Evolutionary conservation across 2,113 vertebrate species (phyloP), one percentile per base, ranked within the genome.

Genomic region (Bothrops jararaca): DNA sequence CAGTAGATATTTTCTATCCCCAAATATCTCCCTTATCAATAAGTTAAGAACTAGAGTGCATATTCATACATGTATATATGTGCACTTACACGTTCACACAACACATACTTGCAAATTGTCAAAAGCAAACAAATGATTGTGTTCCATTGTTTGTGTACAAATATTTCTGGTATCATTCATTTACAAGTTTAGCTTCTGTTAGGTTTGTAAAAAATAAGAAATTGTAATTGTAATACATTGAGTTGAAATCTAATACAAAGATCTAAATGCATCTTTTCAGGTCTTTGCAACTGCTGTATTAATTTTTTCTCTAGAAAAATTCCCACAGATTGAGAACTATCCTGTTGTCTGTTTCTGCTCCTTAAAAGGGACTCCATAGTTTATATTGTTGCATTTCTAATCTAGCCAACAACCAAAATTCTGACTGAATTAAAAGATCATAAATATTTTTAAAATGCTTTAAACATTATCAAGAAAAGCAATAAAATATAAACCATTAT

Each of bases 1-100:
- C 86, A 80, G 42, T 34, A 69, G 0, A 1, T 92, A 0, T 3
- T 92, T 80, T 91, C 91, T 42, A 89, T 91, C 86, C 91, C 29
- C 56, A 92, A 94, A 93, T 90, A 91, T 95, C 94, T 88, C 92
- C 60, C 34, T 95, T 90, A 94, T 92, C 74, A 90, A 60, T 45
- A 3, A 86, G 29, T 74, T 90, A 69, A 91, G 56, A 50, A 53
- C 0, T 0, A 50, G 58, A 88, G 64, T 80, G 34, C 34, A 39
- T 39, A 80, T 39, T 5, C 20, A 39, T 39, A 39, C 15, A 39
- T 80, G 15, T 80, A 80, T 39, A 39, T 15, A 13, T 13, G 13
- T 12, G 13, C 69, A 39, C 64, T 29, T 1, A 13, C 69, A 80
- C 18, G 9, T 50, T 50, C 34, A 39, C 6, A 39, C 7, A 54